phyloP scores from a whole-genome alignment of 2,113 vertebrate genomes.

The Tragelaphus scriptus region DNA sequence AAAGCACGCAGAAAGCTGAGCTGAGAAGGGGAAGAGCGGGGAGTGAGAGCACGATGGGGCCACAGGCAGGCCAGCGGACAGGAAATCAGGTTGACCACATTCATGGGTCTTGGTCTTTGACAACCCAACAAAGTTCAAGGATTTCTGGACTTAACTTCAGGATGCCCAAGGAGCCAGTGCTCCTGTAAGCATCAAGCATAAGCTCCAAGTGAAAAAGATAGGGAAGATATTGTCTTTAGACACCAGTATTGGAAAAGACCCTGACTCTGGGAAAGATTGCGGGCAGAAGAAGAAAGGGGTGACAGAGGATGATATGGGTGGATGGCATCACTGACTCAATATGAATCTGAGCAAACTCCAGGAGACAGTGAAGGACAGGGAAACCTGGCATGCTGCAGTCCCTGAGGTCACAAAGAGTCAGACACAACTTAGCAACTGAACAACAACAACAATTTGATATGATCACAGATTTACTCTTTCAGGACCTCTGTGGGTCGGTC shows the following conservation, averaged over 20 bases:
- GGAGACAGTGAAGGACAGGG: neutral
- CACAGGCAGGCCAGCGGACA: neutral
- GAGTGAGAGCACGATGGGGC: accelerated
- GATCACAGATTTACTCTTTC: neutral
- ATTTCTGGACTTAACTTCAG: neutral
- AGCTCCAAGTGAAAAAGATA: neutral
- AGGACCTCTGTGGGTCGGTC: neutral
- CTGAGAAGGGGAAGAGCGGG: neutral
- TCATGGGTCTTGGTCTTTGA: neutral
- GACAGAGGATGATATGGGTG: neutral
- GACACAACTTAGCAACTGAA: neutral
- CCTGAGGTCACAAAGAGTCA: neutral
- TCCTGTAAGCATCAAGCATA: neutral
- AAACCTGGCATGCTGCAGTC: neutral
- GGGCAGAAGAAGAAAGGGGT: neutral
- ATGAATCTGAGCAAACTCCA: neutral
- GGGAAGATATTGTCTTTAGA: neutral
- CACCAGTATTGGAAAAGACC: neutral
- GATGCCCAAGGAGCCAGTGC: neutral
- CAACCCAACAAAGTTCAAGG: neutral
- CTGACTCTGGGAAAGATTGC: neutral
- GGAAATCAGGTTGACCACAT: neutral
- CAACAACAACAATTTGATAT: neutral
- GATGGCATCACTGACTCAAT: neutral
- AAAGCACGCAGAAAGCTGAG: neutral